Evolutionary conservation across 2,888 invertebrate species (phyloP).

Genomic region (Mimachlamys varia): DNA sequence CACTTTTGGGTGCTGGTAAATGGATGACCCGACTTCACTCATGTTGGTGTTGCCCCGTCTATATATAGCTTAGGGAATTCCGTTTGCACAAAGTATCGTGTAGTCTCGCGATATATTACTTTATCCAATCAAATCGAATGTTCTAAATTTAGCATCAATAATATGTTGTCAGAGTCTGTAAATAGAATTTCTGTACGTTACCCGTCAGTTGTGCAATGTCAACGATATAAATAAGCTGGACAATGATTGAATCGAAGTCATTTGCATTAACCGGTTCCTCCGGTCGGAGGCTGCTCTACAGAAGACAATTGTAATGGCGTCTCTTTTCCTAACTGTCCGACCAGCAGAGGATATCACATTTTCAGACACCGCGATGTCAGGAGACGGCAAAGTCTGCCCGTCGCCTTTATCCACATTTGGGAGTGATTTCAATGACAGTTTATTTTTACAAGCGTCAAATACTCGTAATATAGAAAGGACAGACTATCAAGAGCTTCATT

Average conservation of each 20-base stretch:
- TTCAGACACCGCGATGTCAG: background rate
- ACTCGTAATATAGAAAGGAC: background rate
- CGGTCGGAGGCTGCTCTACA: background rate
- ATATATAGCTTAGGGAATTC: background rate
- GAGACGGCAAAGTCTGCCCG: slow-evolving; percentile 13
- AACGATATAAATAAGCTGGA: background rate
- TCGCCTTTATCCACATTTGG: background rate
- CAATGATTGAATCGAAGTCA: slow-evolving; percentile 47
- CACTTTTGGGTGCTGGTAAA: background rate
- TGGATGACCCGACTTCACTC: background rate
- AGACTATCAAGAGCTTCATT: background rate
- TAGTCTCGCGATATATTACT: slow-evolving; percentile 42
- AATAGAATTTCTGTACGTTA: slow-evolving; percentile 38
- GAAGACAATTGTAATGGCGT: background rate
- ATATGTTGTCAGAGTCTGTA: slow-evolving; percentile 19
- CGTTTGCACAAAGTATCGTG: slow-evolving; percentile 3
- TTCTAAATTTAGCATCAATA: slow-evolving; percentile 18
- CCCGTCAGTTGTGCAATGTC: slow-evolving; percentile 55
- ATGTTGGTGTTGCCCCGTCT: background rate
- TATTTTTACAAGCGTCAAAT: background rate
- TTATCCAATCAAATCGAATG: background rate
- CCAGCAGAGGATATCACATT: background rate
- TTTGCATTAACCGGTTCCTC: slow-evolving; percentile 48
- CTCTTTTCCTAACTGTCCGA: background rate
- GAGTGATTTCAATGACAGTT: background rate